These are phyloP conservation scores for Perognathus longimembris DNA, from an alignment of 2,113 vertebrate species.

Conservation along the genomic window DNA sequence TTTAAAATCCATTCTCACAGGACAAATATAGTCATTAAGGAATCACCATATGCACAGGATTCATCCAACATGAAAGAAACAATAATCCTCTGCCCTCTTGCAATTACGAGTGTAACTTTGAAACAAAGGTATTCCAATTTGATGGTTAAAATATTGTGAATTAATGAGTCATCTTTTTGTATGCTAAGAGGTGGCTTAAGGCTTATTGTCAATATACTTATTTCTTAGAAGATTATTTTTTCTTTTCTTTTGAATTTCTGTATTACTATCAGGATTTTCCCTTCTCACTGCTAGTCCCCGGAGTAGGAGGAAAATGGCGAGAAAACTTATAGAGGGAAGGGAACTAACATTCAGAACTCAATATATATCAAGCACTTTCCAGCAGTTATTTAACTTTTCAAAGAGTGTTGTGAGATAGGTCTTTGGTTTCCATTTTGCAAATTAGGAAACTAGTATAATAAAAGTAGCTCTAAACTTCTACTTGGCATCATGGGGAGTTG, in stretches of 20 bases:
- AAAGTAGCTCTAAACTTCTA: not conserved
- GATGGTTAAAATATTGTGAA: conserved; percentile 19
- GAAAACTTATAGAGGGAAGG: not conserved
- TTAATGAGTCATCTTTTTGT: not conserved
- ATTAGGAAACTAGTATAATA: conserved; percentile 37
- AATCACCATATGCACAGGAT: no score
- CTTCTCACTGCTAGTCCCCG: not conserved
- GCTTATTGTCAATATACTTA: not conserved
- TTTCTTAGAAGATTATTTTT: not conserved
- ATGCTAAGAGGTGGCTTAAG: not conserved
- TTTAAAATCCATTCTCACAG: not conserved
- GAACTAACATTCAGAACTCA: not conserved
- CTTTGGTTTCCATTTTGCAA: conserved; percentile 41
- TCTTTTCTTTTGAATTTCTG: conserved; percentile 4
- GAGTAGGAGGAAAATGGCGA: not conserved
- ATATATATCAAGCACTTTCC: not conserved
- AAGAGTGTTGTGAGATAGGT: not conserved
- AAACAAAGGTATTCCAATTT: conserved; percentile 9
- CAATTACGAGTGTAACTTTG: not conserved
- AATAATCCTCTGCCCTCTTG: not conserved
- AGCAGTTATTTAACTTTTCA: conserved; percentile 43
- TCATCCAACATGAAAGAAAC: not conserved
- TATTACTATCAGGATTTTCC: not conserved
- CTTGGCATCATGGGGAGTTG: not conserved
- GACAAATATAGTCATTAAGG: not conserved